Conservation (phyloP, 1,140 invertebrate species). For the Diuraphis noxia region DNA sequence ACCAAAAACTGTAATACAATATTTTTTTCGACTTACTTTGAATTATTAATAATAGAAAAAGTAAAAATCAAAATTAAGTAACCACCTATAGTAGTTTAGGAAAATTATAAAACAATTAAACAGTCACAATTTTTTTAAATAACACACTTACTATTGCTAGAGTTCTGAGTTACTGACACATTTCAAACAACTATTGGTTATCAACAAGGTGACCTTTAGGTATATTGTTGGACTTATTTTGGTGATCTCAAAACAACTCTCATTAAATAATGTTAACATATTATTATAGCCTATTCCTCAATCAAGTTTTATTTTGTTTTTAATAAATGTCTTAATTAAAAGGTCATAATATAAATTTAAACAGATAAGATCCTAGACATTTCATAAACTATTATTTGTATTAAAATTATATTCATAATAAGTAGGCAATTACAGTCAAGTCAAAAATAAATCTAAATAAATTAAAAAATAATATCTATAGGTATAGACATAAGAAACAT, state of each 20-base stretch:
- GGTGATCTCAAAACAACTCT: not conserved
- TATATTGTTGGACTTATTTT: conserved; percentile 24
- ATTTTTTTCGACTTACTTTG: not conserved
- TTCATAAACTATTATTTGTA: not conserved
- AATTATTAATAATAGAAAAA: not conserved
- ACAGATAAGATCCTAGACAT: not conserved
- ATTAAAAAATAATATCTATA: no score
- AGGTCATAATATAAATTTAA: conserved; percentile 4
- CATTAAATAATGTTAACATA: conserved; percentile 5
- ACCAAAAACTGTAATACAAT: not conserved
- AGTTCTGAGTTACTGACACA: conserved; percentile 8
- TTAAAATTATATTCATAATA: not conserved
- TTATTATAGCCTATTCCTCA: not conserved
- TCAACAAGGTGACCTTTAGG: conserved; percentile 42
- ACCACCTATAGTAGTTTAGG: not conserved
- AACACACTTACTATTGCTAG: not conserved
- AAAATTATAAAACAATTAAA: not conserved
- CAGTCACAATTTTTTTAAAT: not conserved
- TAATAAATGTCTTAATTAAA: not conserved
- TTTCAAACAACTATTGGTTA: conserved; percentile 24
- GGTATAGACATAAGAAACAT: no score
- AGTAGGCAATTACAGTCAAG: no score
- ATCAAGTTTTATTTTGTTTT: not conserved
- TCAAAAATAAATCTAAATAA: no score
- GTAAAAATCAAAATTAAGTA: not conserved